These are phyloP conservation scores for Drosophila aff. DNA, from an alignment of 1,140 invertebrate species.

Conservation along the genomic window DNA sequence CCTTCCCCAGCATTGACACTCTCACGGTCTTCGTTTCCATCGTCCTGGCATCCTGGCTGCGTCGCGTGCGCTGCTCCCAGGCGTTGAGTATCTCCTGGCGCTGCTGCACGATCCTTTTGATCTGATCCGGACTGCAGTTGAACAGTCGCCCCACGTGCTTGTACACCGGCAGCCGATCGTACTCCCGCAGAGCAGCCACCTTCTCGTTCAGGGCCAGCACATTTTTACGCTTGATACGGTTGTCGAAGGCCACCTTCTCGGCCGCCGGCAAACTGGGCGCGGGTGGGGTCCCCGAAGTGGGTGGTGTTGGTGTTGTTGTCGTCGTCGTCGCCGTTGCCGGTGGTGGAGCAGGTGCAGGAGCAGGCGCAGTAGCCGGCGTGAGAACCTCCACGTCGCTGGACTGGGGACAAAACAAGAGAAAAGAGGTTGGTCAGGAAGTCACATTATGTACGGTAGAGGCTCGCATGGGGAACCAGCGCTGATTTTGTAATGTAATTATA, in stretches of 20 bases:
- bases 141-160: slow-evolving; percentile 80
- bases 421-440: not conserved
- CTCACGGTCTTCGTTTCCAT: slow-evolving; percentile 75
- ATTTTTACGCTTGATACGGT: slow-evolving; percentile 83
- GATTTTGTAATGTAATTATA: no score
- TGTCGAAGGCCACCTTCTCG: slow-evolving; percentile 78
- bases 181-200: slow-evolving; percentile 76
- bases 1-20: slow-evolving; percentile 76
- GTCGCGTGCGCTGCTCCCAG: slow-evolving; percentile 77
- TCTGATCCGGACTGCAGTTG: slow-evolving; percentile 83
- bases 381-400: slow-evolving; percentile 23
- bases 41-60: slow-evolving; percentile 73
- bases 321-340: slow-evolving; percentile 1
- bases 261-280: slow-evolving; percentile 55
- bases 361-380: slow-evolving; percentile 25
- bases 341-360: slow-evolving; percentile 23
- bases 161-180: slow-evolving; percentile 76
- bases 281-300: slow-evolving; percentile 18
- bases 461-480: not conserved
- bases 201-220: slow-evolving; percentile 80
- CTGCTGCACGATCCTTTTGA: slow-evolving; percentile 80
- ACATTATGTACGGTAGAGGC: not conserved
- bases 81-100: slow-evolving; percentile 72
- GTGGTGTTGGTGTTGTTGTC: slow-evolving; percentile 6
- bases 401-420: slow-evolving; percentile 4